These are phyloP conservation scores for Tricholauxania praeusta DNA, from an alignment of 2,888 invertebrate genomes.

Conservation along the genomic window DNA sequence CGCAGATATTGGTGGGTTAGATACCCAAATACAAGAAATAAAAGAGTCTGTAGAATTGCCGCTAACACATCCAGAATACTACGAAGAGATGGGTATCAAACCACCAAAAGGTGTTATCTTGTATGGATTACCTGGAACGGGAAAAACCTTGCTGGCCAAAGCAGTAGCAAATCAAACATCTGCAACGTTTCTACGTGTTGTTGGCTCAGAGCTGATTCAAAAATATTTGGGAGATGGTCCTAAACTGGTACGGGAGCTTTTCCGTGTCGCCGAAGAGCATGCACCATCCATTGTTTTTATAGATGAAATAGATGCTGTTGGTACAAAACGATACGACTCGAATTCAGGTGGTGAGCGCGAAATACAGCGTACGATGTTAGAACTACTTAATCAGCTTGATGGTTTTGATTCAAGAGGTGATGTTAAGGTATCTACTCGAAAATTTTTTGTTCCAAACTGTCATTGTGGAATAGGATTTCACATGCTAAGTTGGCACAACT, in stretches of 20 bases:
- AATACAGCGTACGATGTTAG: constrained; percentile 99
- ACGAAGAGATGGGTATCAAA: constrained; percentile 99
- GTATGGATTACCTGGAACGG: constrained; percentile 98
- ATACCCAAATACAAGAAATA: constrained; percentile 97
- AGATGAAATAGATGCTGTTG: constrained; percentile 99
- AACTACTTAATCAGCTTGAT: constrained; percentile 97
- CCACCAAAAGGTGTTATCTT: constrained; percentile 99
- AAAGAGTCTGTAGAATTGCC: constrained; percentile 99
- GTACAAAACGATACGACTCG: constrained; percentile 98
- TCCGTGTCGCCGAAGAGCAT: constrained; percentile 99
- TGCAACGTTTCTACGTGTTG: constrained; percentile 97
- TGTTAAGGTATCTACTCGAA: constrained; percentile 79
- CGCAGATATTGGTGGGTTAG: constrained; percentile 97
- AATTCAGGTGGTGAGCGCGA: constrained; percentile 99
- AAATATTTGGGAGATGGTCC: constrained; percentile 99
- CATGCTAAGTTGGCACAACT: too few relatives aligned
- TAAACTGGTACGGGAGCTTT: constrained; percentile 96
- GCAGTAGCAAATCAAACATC: constrained; percentile 99
- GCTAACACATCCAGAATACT: constrained; percentile 98
- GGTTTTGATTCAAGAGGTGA: constrained; percentile 97
- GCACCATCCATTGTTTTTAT: constrained; percentile 99
- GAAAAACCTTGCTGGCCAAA: constrained; percentile 97
- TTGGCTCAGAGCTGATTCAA: constrained; percentile 99
- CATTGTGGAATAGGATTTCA: too few relatives aligned
- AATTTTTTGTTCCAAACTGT: background rate